These are phyloP conservation scores for Tapera naevia DNA, from an alignment of 2,797 vertebrate species.

Conservation along the genomic window DNA sequence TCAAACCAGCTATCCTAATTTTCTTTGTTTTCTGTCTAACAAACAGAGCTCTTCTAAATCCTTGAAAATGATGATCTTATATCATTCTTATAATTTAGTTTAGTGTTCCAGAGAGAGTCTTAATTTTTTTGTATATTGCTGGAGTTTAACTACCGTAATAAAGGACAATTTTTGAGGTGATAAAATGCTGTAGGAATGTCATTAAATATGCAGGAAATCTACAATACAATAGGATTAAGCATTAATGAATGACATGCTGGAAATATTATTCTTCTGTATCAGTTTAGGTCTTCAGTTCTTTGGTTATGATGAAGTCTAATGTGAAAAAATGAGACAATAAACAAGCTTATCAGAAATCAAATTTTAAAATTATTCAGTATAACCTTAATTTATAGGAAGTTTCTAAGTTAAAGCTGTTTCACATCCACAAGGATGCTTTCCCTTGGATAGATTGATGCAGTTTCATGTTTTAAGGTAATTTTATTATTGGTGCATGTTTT, in stretches of 20 bases:
- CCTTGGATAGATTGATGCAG: background rate
- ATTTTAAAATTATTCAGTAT: background rate
- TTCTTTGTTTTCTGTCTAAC: background rate
- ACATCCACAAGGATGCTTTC: background rate
- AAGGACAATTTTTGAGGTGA: constrained; percentile 57
- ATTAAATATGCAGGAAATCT: constrained; percentile 46
- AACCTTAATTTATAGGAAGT: background rate
- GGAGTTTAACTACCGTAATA: constrained; percentile 51
- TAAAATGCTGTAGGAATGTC: constrained; percentile 21
- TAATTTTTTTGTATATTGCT: constrained; percentile 44
- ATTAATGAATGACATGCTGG: constrained; percentile 41
- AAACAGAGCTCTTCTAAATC: constrained; percentile 17
- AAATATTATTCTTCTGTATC: constrained; percentile 31
- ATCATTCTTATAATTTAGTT: constrained; percentile 12
- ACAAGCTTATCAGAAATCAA: background rate
- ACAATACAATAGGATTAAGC: constrained; percentile 8
- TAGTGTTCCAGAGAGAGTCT: constrained; percentile 21
- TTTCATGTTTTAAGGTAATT: background rate
- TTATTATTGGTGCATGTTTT: background rate
- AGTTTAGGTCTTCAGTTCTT: constrained; percentile 40
- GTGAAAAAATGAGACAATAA: constrained; percentile 25
- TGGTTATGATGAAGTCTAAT: background rate
- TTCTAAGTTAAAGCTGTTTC: background rate
- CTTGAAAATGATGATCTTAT: background rate
- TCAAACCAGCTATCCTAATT: background rate